Percentiles rank a stretch among this genome's conserved stretches.
These are phyloP conservation scores for Darevskia nairensis DNA, from an alignment of 2,797 vertebrate species.

Conservation along the genomic window DNA sequence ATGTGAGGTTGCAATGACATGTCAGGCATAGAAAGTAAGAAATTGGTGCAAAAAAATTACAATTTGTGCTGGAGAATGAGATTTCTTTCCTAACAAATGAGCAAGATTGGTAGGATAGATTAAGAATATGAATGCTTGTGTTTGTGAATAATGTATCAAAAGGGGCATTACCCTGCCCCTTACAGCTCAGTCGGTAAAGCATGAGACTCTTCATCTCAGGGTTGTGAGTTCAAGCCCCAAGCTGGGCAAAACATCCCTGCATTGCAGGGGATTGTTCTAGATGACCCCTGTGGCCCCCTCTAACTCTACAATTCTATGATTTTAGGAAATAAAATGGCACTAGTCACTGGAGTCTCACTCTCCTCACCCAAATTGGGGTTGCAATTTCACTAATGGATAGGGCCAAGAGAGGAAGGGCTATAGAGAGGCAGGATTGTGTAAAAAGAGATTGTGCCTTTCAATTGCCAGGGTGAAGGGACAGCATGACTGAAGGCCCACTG, in stretches of 20 bases:
- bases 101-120: background rate
- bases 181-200: no score
- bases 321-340: background rate
- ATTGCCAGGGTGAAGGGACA: no score
- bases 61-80: slow-evolving; percentile 5
- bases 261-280: no score
- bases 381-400: background rate
- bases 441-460: background rate
- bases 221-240: no score
- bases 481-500: no score
- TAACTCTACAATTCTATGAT: no score
- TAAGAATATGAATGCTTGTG: background rate
- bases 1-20: background rate
- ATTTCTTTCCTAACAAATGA: slow-evolving; percentile 35
- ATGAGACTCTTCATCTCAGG: no score
- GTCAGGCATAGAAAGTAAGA: slow-evolving; percentile 27
- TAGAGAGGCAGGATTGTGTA: background rate
- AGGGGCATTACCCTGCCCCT: background rate
- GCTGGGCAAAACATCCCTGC: no score
- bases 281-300: no score
- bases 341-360: background rate
- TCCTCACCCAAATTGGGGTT: background rate
- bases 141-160: background rate
- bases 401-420: background rate
- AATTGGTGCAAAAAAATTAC: slow-evolving; percentile 3